Percentiles rank a stretch among this genome's conserved stretches.
Evolutionary conservation across 1,140 invertebrate species (phyloP).

Genomic region (Solenopsis fugax): DNA sequence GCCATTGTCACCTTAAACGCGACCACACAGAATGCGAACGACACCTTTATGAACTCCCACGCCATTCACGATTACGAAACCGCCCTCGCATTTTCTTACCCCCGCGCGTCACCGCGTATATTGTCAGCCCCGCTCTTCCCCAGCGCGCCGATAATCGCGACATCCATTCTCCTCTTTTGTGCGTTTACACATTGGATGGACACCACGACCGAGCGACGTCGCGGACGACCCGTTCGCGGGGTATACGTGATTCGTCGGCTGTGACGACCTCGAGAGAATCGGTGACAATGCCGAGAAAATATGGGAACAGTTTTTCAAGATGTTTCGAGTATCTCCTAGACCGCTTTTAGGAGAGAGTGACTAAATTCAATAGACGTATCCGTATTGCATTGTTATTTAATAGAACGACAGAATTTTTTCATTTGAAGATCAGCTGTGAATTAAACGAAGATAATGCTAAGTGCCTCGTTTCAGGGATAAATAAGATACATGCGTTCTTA

Average conservation of each 20-base stretch:
- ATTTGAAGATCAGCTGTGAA: neutral
- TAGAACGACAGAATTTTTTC: neutral
- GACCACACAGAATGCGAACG: constrained; percentile 80
- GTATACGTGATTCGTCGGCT: constrained; percentile 41
- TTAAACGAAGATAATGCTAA: neutral
- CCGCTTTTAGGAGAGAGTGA: neutral
- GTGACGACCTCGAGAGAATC: constrained; percentile 50
- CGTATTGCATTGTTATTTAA: neutral
- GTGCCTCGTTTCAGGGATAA: neutral
- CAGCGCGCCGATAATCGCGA: constrained; percentile 26
- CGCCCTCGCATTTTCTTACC: constrained; percentile 41
- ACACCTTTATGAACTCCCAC: constrained; percentile 80
- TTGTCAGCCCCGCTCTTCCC: neutral
- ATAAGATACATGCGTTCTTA: neutral
- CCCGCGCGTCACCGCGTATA: neutral
- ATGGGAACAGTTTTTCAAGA: constrained; percentile 7
- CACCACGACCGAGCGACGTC: neutral
- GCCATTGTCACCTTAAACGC: constrained; percentile 73
- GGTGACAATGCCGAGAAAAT: constrained; percentile 40
- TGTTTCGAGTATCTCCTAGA: neutral
- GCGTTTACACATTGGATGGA: constrained; percentile 25
- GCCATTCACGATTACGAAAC: constrained; percentile 76
- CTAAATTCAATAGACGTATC: neutral
- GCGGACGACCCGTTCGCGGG: constrained; percentile 20
- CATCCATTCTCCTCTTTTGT: constrained; percentile 32